Conservation (phyloP, 1,140 invertebrate genomes). For the Nasonia vitripennis region DNA sequence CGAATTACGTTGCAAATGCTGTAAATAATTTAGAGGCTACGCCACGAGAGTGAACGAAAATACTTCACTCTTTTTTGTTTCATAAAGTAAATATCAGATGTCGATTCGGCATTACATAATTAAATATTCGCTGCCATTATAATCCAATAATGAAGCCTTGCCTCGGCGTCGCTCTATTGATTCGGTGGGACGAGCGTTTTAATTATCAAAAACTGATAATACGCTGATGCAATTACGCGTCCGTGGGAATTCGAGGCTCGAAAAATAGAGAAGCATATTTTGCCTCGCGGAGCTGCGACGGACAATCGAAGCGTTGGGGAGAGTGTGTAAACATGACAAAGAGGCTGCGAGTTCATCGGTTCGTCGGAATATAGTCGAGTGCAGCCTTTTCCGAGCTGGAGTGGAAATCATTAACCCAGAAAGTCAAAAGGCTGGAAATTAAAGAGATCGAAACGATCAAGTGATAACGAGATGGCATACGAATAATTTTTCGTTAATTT, state of each 20-base stretch:
- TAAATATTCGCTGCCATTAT: background rate
- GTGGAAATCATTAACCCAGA: conserved; percentile 65
- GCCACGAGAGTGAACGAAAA: too few species aligned
- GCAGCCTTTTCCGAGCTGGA: conserved; percentile 61
- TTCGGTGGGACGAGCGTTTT: background rate
- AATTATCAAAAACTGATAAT: background rate
- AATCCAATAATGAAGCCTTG: background rate
- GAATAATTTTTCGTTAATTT: background rate
- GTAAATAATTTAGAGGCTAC: background rate
- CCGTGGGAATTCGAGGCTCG: background rate
- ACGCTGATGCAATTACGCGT: background rate
- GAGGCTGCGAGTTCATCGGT: background rate
- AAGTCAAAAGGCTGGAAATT: conserved; percentile 51
- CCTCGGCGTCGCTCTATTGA: background rate
- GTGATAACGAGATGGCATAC: background rate
- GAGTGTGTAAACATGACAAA: background rate
- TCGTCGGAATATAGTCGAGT: conserved; percentile 55
- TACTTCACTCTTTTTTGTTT: too few species aligned
- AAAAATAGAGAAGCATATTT: background rate
- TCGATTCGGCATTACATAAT: background rate
- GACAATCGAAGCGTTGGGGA: background rate
- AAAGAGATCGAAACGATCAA: background rate
- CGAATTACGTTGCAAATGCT: background rate
- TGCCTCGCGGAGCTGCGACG: too few species aligned
- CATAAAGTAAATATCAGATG: background rate